These are phyloP conservation scores for Argynnis bischoffii DNA, from an alignment of 2,888 invertebrate genomes.

Conservation along the genomic window DNA sequence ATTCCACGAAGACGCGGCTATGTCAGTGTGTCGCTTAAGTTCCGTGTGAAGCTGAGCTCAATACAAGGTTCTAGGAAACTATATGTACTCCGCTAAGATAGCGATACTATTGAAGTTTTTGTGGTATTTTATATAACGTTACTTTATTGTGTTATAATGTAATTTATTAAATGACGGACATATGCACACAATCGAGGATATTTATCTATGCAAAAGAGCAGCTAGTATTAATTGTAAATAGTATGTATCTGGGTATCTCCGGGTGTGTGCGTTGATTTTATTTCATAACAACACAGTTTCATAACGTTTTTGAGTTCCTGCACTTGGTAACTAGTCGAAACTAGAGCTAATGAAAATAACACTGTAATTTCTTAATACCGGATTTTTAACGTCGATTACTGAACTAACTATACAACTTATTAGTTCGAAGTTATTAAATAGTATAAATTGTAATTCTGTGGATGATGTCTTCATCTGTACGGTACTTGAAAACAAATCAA, in stretches of 20 bases:
- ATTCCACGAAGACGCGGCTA: constrained; percentile 38
- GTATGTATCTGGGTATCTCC: constrained; percentile 39
- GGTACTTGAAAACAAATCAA: too few species aligned
- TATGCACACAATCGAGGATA: not conserved
- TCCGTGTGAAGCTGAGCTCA: constrained; percentile 62
- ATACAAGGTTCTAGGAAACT: constrained; percentile 58
- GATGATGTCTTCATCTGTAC: not conserved
- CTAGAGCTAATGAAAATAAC: constrained; percentile 29
- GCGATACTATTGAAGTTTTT: constrained; percentile 7
- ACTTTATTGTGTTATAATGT: constrained; percentile 2
- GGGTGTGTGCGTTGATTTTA: constrained; percentile 32
- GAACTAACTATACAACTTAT: constrained; percentile 10
- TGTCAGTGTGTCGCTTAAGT: constrained; percentile 69
- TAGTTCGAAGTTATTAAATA: not conserved
- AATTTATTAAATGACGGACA: constrained; percentile 4
- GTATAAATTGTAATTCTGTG: not conserved
- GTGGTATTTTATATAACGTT: not conserved
- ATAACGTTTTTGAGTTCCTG: constrained; percentile 38
- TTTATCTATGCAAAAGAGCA: not conserved
- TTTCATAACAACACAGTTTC: constrained; percentile 41
- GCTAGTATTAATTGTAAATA: constrained; percentile 25
- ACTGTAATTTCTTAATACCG: constrained; percentile 35
- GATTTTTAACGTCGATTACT: constrained; percentile 32
- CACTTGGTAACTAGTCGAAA: constrained; percentile 29
- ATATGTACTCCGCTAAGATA: constrained; percentile 38